Evolutionary conservation across 2,888 invertebrate species (phyloP).

Genomic region (Nemotelus nigrinus): DNA sequence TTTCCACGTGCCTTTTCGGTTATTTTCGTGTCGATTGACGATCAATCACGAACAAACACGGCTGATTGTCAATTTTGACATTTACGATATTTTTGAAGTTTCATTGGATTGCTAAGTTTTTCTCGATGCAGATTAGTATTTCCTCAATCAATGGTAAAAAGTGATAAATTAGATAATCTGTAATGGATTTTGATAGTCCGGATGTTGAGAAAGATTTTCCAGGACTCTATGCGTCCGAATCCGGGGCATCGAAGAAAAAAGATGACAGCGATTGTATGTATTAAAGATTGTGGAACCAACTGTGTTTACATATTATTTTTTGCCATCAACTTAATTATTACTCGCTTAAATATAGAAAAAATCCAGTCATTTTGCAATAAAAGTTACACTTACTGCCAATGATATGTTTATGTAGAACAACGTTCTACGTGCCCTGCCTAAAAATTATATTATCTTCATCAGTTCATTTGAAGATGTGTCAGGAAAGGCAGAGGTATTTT

Average conservation of each 20-base stretch:
- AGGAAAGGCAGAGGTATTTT: too few species aligned
- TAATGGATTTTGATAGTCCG: slow-evolving; percentile 71
- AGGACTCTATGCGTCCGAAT: slow-evolving; percentile 85
- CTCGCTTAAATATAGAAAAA: background rate
- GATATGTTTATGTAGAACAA: too few species aligned
- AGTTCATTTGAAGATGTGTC: too few species aligned
- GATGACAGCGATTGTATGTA: slow-evolving; percentile 86
- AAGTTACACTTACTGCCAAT: too few species aligned
- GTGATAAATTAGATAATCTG: slow-evolving; percentile 1
- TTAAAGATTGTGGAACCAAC: background rate
- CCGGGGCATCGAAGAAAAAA: slow-evolving; percentile 66
- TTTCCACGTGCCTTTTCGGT: slow-evolving; percentile 33
- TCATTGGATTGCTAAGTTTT: slow-evolving; percentile 15
- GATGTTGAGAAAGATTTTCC: slow-evolving; percentile 92
- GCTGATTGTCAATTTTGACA: slow-evolving; percentile 38
- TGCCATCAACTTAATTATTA: background rate
- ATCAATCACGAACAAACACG: background rate
- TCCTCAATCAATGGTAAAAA: slow-evolving; percentile 21
- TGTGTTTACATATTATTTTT: background rate
- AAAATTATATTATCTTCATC: too few species aligned
- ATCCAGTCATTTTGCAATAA: background rate
- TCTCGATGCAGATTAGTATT: background rate
- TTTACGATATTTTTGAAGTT: slow-evolving; percentile 39
- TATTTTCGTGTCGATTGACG: slow-evolving; percentile 23
- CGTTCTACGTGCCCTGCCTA: too few species aligned